These are phyloP conservation scores for Strigamia maritima DNA, from an alignment of 2,888 invertebrate genomes.

Conservation along the genomic window DNA sequence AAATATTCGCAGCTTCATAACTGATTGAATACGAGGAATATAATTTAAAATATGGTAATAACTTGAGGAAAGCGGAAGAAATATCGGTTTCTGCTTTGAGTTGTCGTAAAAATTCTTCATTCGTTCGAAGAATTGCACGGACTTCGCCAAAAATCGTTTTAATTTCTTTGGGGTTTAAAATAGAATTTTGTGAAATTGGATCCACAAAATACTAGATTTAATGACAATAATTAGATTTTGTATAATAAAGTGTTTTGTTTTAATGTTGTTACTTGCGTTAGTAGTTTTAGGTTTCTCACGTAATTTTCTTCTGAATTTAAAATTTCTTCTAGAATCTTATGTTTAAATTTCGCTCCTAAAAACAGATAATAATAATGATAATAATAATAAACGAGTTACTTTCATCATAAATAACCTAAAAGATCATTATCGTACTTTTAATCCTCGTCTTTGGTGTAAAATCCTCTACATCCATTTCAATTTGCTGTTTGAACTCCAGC, in stretches of 20 bases:
- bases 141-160: constrained; percentile 51
- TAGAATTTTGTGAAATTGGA: constrained; percentile 48
- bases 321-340: constrained; percentile 65
- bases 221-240: not conserved
- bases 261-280: constrained; percentile 64
- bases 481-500: too few species aligned
- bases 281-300: constrained; percentile 63
- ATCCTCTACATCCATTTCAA: too few species aligned
- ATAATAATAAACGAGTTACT: too few species aligned
- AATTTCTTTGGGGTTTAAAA: constrained; percentile 49
- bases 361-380: not conserved
- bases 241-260: constrained; percentile 13
- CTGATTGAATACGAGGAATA: constrained; percentile 75
- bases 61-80: constrained; percentile 64
- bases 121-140: constrained; percentile 54
- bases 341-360: not conserved
- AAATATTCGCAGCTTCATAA: constrained; percentile 61
- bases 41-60: constrained; percentile 73
- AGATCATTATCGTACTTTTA: not conserved
- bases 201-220: constrained; percentile 50
- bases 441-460: not conserved
- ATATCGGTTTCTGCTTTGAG: constrained; percentile 55
- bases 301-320: constrained; percentile 68
- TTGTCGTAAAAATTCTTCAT: constrained; percentile 50
- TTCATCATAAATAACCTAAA: too few species aligned